Evolutionary conservation across 1,140 invertebrate species (phyloP).

Genomic region (Pogonomyrmex barbatus): DNA sequence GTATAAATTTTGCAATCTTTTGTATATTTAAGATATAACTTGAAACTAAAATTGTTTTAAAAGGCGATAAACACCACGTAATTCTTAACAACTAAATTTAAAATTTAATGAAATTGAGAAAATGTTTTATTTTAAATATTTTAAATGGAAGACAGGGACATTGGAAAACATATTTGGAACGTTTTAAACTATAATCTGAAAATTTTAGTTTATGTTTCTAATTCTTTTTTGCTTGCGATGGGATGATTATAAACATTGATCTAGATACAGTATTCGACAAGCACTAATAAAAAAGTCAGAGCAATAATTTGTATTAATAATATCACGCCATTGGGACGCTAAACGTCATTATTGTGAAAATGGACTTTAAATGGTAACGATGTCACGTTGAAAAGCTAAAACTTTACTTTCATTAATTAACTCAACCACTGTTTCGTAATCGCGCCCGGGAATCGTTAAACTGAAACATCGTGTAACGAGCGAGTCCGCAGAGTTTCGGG

Average conservation of each 20-base stretch:
- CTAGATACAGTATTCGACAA: background rate
- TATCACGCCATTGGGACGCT: background rate
- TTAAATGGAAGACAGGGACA: no score
- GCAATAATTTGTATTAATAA: background rate
- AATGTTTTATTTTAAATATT: no score
- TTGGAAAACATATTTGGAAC: no score
- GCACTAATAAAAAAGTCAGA: background rate
- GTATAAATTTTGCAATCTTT: background rate
- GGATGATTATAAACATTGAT: background rate
- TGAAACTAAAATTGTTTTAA: background rate
- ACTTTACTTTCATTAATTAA: constrained; percentile 62
- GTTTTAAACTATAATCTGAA: no score
- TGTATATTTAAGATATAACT: background rate
- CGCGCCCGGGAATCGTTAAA: constrained; percentile 42
- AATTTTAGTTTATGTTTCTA: no score
- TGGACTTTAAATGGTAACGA: constrained; percentile 23
- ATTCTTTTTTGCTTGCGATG: background rate
- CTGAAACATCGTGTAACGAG: constrained; percentile 57
- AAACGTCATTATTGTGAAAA: constrained; percentile 24
- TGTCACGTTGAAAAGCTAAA: constrained; percentile 42
- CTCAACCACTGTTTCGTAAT: constrained; percentile 58
- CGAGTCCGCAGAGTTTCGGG: constrained; percentile 51
- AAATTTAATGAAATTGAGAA: background rate
- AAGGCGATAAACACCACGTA: background rate
- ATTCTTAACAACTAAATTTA: background rate